These are phyloP conservation scores for Latrodectus elegans DNA, from an alignment of 2,888 invertebrate genomes.

Conservation along the genomic window DNA sequence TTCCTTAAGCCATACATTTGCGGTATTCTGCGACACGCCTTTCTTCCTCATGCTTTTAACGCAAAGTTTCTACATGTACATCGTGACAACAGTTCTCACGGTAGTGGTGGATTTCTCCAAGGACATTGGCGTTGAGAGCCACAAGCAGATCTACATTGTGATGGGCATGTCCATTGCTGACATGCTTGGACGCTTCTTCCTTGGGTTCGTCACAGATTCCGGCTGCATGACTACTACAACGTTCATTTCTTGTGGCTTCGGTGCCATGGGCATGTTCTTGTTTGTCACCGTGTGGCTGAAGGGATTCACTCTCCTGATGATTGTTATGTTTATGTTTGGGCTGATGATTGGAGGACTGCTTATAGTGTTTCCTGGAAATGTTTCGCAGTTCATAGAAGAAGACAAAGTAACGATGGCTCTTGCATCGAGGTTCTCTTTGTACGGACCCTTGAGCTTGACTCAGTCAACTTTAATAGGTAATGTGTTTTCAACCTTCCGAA, in stretches of 20 bases:
- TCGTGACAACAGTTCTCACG: constrained; percentile 11
- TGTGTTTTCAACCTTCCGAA: background rate
- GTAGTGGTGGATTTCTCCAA: constrained; percentile 26
- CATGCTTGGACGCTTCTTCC: constrained; percentile 29
- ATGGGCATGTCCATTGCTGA: constrained; percentile 29
- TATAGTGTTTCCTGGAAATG: constrained; percentile 20
- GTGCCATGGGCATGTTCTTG: constrained; percentile 8
- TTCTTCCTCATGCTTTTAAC: constrained; percentile 24
- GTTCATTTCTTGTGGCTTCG: constrained; percentile 1
- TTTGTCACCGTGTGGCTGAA: background rate
- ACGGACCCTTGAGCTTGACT: constrained; percentile 27
- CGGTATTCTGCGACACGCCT: constrained; percentile 17
- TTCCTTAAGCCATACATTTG: background rate
- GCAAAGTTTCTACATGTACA: constrained; percentile 20
- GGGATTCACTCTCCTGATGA: constrained; percentile 18
- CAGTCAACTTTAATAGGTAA: constrained; percentile 43
- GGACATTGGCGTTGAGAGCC: constrained; percentile 10
- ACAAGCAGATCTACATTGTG: constrained; percentile 17
- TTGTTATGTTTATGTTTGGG: constrained; percentile 8
- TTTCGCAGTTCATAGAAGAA: constrained; percentile 7
- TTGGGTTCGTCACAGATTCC: constrained; percentile 30
- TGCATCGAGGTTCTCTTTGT: constrained; percentile 25
- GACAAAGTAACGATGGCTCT: constrained; percentile 29
- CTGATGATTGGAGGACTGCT: constrained; percentile 23
- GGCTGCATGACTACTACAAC: background rate